Evolutionary conservation across 2,888 invertebrate genomes (phyloP), one percentile per base, ranked within the genome.

Genomic region (Melitaea athalia): DNA sequence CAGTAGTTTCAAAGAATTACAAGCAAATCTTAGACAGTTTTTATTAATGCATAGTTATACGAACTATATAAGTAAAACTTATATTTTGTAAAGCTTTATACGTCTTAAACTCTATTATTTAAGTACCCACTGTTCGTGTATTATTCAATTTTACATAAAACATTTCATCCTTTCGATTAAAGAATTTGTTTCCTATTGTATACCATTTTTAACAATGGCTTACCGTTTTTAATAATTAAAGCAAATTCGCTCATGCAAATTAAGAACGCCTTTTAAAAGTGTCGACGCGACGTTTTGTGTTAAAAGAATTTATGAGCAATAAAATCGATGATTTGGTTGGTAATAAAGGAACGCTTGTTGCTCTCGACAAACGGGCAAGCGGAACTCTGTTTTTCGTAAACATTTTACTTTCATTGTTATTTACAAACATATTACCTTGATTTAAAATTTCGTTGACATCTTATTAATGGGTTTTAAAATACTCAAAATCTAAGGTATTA

Each of bases 281-380:
- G 45, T 0, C 11, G 45, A 6, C 17, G 11, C 11, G 45, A 6
- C 17, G 55, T n/a, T 3, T 42, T 15, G 38, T 42, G 8, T 31
- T 57, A 15, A 15, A 15, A 42, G 38, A 15, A 42, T 57, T 57
- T 57, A 42, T 42, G 57, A 10, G 57, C 42, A 38, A 15, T 42
- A 31, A 42, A 42, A n/a, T 33, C 38, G 15, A 38, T 57, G 42
- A 57, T 42, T 31, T 42, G 57, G 53, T 55, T 55, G 11, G n/a
- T 55, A 55, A 55, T 55, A 31, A 57, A 57, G 24, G 11, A 31
- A n/a, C 10, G 57, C 38, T 15, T 57, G 15, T 57, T 42, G 57
- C 42, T 42, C 11, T 3, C 15, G 38, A 38, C 4, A 15, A 38
- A 57, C 6, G 8, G 38, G n/a, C 33, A 38, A 33, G 5, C 57